Evolutionary conservation across 2,797 vertebrate genomes (phyloP).

Genomic region (Sibirionetta formosa): DNA sequence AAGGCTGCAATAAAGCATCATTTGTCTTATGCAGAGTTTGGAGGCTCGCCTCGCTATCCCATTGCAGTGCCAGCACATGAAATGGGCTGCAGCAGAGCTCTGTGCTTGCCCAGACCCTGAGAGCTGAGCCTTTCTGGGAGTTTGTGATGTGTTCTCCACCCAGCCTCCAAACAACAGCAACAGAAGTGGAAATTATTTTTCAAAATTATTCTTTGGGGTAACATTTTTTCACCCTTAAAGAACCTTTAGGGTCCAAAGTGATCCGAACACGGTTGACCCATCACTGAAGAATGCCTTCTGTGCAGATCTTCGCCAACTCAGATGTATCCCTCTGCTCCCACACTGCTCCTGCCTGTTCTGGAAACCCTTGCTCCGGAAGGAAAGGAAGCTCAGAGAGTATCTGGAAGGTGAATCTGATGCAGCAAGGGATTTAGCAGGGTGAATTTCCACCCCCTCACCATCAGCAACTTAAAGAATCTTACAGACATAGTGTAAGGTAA

Average conservation of each 20-base stretch:
- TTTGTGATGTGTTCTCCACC: background rate
- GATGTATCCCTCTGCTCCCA: background rate
- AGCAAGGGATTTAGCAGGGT: background rate
- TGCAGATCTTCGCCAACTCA: background rate
- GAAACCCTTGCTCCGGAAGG: no score
- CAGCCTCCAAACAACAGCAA: background rate
- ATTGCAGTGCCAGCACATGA: accelerated
- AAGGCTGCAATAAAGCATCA: background rate
- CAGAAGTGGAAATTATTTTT: background rate
- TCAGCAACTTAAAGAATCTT: background rate
- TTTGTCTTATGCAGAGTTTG: background rate
- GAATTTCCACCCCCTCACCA: no score
- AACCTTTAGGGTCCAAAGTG: background rate
- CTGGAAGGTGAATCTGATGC: background rate
- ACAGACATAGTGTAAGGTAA: background rate
- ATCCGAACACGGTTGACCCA: background rate
- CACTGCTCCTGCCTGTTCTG: background rate
- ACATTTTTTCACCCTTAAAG: background rate
- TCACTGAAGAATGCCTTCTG: background rate
- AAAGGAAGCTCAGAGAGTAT: no score
- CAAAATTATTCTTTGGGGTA: background rate
- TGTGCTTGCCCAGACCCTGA: background rate
- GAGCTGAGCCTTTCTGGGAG: background rate
- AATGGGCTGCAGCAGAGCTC: background rate
- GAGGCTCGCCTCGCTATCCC: background rate